These are phyloP conservation scores for Balearica regulorum DNA, from an alignment of 2,797 vertebrate species.

Conservation along the genomic window DNA sequence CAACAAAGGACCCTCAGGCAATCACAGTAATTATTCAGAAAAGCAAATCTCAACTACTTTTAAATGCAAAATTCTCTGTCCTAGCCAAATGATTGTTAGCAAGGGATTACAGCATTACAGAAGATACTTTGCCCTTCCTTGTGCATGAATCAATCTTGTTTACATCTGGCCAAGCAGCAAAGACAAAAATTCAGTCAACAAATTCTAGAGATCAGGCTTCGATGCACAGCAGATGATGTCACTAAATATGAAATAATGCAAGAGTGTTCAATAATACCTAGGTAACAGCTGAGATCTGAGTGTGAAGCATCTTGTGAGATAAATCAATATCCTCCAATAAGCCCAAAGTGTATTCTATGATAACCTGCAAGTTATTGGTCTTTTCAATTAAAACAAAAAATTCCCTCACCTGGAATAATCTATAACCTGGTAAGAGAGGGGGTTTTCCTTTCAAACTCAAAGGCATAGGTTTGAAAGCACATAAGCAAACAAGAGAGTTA, in stretches of 20 bases:
- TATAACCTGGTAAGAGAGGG: neutral
- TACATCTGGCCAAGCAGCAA: slow-evolving; percentile 1
- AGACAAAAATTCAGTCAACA: neutral
- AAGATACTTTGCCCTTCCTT: slow-evolving; percentile 27
- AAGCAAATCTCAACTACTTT: slow-evolving; percentile 54
- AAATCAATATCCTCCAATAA: neutral
- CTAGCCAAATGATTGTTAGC: slow-evolving; percentile 30
- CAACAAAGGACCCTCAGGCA: slow-evolving; percentile 53
- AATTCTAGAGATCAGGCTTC: neutral
- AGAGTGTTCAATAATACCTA: neutral
- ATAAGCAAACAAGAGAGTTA: neutral
- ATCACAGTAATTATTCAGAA: slow-evolving; percentile 62
- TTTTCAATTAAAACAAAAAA: neutral
- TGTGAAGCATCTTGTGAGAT: neutral
- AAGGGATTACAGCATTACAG: slow-evolving; percentile 20
- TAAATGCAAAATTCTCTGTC: slow-evolving; percentile 50
- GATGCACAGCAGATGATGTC: neutral
- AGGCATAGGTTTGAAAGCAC: neutral
- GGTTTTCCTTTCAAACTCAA: neutral
- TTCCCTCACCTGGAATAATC: neutral
- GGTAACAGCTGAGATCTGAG: neutral
- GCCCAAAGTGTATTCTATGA: neutral
- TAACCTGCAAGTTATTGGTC: neutral
- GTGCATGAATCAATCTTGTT: slow-evolving; percentile 2
- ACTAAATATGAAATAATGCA: neutral